These are phyloP conservation scores for Cardiocondyla obscurior DNA, from an alignment of 1,140 invertebrate species.

Conservation along the genomic window DNA sequence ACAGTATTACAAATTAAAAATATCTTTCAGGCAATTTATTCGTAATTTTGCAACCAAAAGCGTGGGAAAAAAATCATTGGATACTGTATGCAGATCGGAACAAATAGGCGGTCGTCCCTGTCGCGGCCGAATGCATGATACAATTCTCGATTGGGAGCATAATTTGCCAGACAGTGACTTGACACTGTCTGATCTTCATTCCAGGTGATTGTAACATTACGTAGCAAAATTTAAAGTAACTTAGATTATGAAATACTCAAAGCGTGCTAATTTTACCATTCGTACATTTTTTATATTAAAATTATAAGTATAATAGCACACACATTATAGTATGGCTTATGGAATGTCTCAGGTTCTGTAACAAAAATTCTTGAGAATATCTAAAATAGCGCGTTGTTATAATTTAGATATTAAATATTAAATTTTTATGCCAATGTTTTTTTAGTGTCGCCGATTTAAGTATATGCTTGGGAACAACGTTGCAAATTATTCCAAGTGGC, in stretches of 20 bases:
- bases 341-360: conserved; percentile 11
- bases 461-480: conserved; percentile 96
- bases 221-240: background rate
- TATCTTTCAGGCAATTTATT: conserved; percentile 91
- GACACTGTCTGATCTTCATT: conserved; percentile 93
- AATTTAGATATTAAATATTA: background rate
- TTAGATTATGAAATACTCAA: background rate
- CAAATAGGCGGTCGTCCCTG: conserved; percentile 88
- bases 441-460: conserved; percentile 94
- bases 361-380: conserved; percentile 4
- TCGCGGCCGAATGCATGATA: conserved; percentile 94
- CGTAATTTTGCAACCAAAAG: conserved; percentile 91
- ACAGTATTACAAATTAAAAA: conserved; percentile 17
- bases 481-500: conserved; percentile 98
- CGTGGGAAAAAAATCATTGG: conserved; percentile 95
- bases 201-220: conserved; percentile 84
- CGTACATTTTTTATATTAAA: background rate
- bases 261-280: background rate
- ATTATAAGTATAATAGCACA: background rate
- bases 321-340: background rate
- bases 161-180: conserved; percentile 96
- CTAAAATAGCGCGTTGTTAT: background rate
- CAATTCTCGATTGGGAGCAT: conserved; percentile 99
- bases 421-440: background rate
- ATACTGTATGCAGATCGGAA: conserved; percentile 89